Base-by-base conservation (phyloP, 2,888 invertebrate genomes). In the Eupithecia exiguata region DNA sequence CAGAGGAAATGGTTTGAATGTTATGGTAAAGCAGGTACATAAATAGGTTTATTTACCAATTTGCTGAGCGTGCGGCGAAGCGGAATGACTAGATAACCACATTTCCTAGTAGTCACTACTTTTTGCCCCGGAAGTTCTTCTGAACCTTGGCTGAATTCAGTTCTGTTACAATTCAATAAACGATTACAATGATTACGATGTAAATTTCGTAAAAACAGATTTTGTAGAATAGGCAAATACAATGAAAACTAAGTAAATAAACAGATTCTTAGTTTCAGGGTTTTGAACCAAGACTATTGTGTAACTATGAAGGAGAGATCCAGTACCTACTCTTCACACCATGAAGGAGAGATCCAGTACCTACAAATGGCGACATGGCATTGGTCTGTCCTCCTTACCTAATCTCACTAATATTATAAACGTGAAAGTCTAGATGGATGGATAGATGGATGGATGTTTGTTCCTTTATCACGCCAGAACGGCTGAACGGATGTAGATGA, bases 101-200 rank as follows among this genome's bases (percentile, higher is more conserved):
- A 70, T 67, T 79, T 78, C 76, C 77, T 76, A 16, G 21, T 53
- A 12, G 74, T 70, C 38, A 58, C 30, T 18, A n/a, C 63, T 76
- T 77, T 77, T 78, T 78, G 66, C n/a, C 1, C 18, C 74, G 68
- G 71, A 71, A 71, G 36, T 36, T 25, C n/a, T 69, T 66, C 66
- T 35, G 49, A 21, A 36, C 36, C 36, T 69, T 75, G 63, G 40
- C 38, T 69, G 14, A 38, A 25, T 14, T 40, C 21, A 30, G 30
- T 30, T 30, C n/a, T 53, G 49, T 53, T 53, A 53, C 18, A 5
- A 18, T 18, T 46, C 46, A 46, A 46, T 18, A 61, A 21, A 61
- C 14, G 16, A 16, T 16, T 0, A 46, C 35, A n/a, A 38, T 38
- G 16, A 12, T 46, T n/a, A 65, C 65, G 36, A 21, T 21, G 21